These are phyloP conservation scores for Bambusicola thoracicus DNA, from an alignment of 2,113 vertebrate genomes.

Conservation along the genomic window DNA sequence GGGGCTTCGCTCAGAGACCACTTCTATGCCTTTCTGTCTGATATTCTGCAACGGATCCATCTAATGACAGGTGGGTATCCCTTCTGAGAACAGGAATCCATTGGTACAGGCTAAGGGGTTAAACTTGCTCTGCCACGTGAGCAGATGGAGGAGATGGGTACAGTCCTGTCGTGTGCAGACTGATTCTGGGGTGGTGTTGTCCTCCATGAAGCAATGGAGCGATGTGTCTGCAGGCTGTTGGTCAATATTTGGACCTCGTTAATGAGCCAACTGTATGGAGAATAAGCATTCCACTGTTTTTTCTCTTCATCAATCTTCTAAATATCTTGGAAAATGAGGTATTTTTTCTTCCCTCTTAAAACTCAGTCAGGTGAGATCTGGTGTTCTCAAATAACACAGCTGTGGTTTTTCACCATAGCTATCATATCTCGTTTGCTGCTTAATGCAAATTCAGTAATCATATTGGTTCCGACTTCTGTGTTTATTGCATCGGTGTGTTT, in stretches of 20 bases:
- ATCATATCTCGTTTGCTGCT: not conserved
- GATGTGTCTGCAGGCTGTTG: rapidly evolving
- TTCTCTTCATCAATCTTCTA: not conserved
- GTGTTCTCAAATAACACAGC: slow-evolving; percentile 17
- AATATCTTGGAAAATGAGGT: not conserved
- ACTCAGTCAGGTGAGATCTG: not conserved
- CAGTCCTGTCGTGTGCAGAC: not conserved
- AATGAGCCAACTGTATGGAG: not conserved
- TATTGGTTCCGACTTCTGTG: not conserved
- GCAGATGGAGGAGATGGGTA: not conserved
- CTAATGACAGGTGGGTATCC: not conserved
- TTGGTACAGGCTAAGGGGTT: not conserved
- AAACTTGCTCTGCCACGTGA: not conserved
- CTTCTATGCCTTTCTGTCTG: not conserved
- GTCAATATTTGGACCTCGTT: not conserved
- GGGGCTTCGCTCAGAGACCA: not conserved
- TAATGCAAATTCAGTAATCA: not conserved
- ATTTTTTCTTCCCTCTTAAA: slow-evolving; percentile 2
- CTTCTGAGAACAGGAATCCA: not conserved
- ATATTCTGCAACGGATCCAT: not conserved
- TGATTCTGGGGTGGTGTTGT: not conserved
- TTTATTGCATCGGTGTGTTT: not conserved
- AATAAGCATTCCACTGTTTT: not conserved
- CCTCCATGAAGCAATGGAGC: not conserved
- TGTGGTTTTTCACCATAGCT: not conserved